phyloP scores from a whole-genome alignment of 1,140 invertebrate genomes.

The Drosophila mojavensis region DNA sequence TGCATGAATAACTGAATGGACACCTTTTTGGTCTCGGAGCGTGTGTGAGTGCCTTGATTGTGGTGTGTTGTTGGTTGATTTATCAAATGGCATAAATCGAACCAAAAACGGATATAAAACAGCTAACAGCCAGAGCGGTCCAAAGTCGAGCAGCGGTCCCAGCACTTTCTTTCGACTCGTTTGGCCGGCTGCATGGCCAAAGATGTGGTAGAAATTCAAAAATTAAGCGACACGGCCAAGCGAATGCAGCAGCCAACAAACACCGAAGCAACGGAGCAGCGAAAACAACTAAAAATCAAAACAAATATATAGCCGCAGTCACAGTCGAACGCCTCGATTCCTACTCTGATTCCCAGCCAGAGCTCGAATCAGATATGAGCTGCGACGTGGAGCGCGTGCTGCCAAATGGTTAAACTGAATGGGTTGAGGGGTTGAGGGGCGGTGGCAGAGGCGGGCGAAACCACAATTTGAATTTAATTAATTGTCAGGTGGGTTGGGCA shows the following conservation, averaged over 20 bases:
- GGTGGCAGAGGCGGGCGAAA: conserved; percentile 12
- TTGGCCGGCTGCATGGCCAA: conserved; percentile 53
- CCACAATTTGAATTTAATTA: conserved; percentile 70
- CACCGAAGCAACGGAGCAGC: conserved; percentile 12
- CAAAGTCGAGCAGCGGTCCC: conserved; percentile 57
- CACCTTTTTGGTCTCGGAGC: conserved; percentile 21
- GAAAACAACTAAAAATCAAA: conserved; percentile 38
- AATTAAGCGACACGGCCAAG: conserved; percentile 37
- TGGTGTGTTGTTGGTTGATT: conserved; percentile 38
- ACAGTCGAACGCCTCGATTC: conserved; percentile 17
- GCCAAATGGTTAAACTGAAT: conserved; percentile 6
- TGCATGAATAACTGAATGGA: conserved; percentile 67
- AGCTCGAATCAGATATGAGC: conserved; percentile 1
- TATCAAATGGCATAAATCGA: conserved; percentile 80
- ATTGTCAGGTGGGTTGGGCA: conserved; percentile 72
- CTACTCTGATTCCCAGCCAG: conserved; percentile 7
- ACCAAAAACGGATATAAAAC: conserved; percentile 78
- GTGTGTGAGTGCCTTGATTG: conserved; percentile 32
- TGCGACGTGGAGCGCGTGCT: conserved; percentile 34
- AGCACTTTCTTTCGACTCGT: conserved; percentile 76
- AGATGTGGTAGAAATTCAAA: conserved; percentile 72
- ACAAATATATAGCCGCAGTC: conserved; percentile 53
- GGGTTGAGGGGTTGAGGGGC: neutral
- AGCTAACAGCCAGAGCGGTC: conserved; percentile 56
- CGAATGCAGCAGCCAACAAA: conserved; percentile 34